Conservation (phyloP, 2,888 invertebrate genomes). For the Andrena camellia region DNA sequence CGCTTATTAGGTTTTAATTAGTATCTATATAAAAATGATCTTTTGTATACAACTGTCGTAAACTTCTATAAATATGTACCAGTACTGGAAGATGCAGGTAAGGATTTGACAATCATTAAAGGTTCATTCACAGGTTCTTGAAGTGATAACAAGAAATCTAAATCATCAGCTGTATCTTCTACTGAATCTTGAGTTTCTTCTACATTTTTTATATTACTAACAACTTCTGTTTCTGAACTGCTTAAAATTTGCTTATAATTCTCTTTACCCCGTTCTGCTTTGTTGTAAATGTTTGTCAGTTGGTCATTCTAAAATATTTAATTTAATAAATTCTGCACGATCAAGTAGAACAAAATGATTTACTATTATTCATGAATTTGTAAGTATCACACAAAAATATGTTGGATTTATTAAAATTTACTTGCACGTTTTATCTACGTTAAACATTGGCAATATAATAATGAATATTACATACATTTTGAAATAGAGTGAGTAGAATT, state of each 20-base stretch:
- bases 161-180: slow-evolving; percentile 72
- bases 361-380: too few species aligned
- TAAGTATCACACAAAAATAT: too few species aligned
- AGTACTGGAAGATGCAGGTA: slow-evolving; percentile 5
- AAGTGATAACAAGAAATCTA: slow-evolving; percentile 79
- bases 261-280: slow-evolving; percentile 39
- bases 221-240: not conserved
- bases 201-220: slow-evolving; percentile 4
- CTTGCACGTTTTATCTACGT: too few species aligned
- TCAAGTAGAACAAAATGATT: too few species aligned
- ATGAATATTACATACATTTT: not conserved
- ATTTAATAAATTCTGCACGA: not conserved
- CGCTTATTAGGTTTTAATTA: not conserved
- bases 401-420: too few species aligned
- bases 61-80: slow-evolving; percentile 22
- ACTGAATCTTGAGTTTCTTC: not conserved
- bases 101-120: slow-evolving; percentile 18
- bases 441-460: too few species aligned
- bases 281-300: slow-evolving; percentile 71
- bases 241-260: slow-evolving; percentile 42
- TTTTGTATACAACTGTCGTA: not conserved
- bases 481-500: not conserved
- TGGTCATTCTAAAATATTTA: slow-evolving; percentile 73
- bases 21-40: slow-evolving; percentile 12
- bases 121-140: slow-evolving; percentile 64